phyloP scores from a whole-genome alignment of 2,888 invertebrate species.

The Drosophila sordidapex region DNA sequence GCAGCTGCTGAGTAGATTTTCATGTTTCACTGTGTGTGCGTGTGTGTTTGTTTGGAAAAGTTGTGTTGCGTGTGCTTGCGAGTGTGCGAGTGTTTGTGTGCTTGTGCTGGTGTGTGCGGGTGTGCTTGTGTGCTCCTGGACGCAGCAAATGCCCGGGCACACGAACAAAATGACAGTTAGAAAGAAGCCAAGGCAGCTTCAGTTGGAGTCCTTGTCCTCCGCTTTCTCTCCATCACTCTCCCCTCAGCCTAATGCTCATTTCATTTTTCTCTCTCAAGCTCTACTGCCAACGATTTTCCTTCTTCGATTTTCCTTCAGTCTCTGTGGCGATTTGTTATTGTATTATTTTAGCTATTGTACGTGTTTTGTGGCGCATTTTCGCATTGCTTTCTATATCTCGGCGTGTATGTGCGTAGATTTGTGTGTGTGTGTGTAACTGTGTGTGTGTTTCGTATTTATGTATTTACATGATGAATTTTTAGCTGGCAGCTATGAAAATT shows the following conservation, averaged over 20 bases:
- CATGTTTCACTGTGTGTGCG: constrained; percentile 56
- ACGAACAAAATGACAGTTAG: constrained; percentile 27
- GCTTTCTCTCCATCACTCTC: not conserved
- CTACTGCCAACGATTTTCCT: constrained; percentile 23
- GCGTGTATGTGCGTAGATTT: not conserved
- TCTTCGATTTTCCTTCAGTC: constrained; percentile 16
- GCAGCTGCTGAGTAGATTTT: constrained; percentile 71
- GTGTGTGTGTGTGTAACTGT: not conserved
- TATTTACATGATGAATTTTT: constrained; percentile 55
- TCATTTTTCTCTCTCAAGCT: constrained; percentile 27
- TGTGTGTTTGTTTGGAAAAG: constrained; percentile 22
- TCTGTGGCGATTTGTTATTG: constrained; percentile 60
- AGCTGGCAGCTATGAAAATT: constrained; percentile 45
- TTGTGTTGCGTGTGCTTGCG: constrained; percentile 27
- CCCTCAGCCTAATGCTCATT: constrained; percentile 5
- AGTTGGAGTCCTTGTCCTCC: constrained; percentile 6
- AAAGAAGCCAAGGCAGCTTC: constrained; percentile 41
- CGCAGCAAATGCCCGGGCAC: constrained; percentile 63
- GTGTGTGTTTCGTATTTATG: constrained; percentile 27
- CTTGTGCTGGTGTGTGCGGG: not conserved
- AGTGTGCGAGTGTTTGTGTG: not conserved
- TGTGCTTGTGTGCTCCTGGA: constrained; percentile 45
- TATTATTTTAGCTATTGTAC: constrained; percentile 56
- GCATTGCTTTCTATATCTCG: constrained; percentile 21
- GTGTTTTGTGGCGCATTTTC: constrained; percentile 41